A percentile compares a stretch with the other conserved stretches of the same genome.
Evolutionary conservation across 2,888 invertebrate species (phyloP).

Genomic region (Patella ulyssiponensis): DNA sequence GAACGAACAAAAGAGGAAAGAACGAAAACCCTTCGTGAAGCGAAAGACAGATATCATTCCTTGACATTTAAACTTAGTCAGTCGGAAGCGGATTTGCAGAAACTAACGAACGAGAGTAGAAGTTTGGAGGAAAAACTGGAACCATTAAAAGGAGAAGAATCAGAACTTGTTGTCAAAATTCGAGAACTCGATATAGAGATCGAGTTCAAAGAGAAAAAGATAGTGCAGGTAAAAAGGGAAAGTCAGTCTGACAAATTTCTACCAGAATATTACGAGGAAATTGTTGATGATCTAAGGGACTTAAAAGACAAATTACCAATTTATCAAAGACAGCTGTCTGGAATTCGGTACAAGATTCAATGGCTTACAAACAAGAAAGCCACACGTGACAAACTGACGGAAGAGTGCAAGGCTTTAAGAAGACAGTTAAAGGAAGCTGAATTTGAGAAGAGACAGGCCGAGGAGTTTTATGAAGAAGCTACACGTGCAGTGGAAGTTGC

Average conservation of each 20-base stretch:
- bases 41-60: conserved; percentile 56
- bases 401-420: conserved; percentile 38
- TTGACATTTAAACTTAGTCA: conserved; percentile 56
- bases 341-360: conserved; percentile 50
- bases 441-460: conserved; percentile 35
- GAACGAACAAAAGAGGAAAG: conserved; percentile 55
- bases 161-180: conserved; percentile 31
- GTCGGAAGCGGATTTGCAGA: conserved; percentile 49
- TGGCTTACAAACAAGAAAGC: conserved; percentile 56
- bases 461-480: conserved; percentile 49
- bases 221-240: conserved; percentile 42
- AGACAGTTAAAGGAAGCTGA: conserved; percentile 44
- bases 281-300: conserved; percentile 56
- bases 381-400: conserved; percentile 47
- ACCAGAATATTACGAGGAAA: conserved; percentile 51
- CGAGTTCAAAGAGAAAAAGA: conserved; percentile 59
- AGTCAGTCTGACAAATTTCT: conserved; percentile 37
- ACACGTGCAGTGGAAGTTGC: conserved; percentile 55
- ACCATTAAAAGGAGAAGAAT: conserved; percentile 42
- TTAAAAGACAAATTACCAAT: conserved; percentile 54
- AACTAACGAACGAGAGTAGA: conserved; percentile 46
- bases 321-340: conserved; percentile 49
- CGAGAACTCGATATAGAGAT: conserved; percentile 59
- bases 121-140: conserved; percentile 53
- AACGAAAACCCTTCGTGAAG: conserved; percentile 48